Percentiles rank a stretch among this genome's conserved stretches.
Conservation (phyloP, 2,888 invertebrate species). For the Archaeoteleia sp. region DNA sequence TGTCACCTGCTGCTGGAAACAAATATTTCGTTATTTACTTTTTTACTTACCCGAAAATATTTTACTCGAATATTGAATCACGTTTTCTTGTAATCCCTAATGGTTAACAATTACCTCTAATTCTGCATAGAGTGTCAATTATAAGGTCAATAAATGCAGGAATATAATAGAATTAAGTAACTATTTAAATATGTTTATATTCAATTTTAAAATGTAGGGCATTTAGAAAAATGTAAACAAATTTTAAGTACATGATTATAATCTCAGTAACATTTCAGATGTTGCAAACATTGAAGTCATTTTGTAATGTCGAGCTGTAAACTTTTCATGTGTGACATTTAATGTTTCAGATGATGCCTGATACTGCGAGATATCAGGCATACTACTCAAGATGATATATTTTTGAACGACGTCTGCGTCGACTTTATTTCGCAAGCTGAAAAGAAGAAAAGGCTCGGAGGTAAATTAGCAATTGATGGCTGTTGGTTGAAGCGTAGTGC, state of each 20-base stretch:
- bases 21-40: slow-evolving; percentile 31
- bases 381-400: background rate
- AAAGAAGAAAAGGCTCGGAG: slow-evolving; percentile 8
- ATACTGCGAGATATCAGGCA: no score
- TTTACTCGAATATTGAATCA: background rate
- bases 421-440: background rate
- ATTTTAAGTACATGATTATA: no score
- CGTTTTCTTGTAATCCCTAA: background rate
- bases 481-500: slow-evolving; percentile 26
- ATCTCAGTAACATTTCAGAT: no score
- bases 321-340: no score
- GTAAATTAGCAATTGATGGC: slow-evolving; percentile 36
- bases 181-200: no score
- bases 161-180: no score
- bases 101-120: background rate
- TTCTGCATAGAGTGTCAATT: background rate
- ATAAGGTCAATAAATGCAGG: no score
- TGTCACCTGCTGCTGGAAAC: slow-evolving; percentile 61
- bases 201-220: no score
- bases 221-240: no score
- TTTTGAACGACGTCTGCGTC: background rate
- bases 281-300: no score
- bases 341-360: no score
- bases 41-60: background rate
- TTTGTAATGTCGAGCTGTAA: no score